Percentiles rank a stretch among this genome's conserved stretches.
These are phyloP conservation scores for Marasmarcha lunaedactyla DNA, from an alignment of 2,888 invertebrate genomes.

Conservation along the genomic window DNA sequence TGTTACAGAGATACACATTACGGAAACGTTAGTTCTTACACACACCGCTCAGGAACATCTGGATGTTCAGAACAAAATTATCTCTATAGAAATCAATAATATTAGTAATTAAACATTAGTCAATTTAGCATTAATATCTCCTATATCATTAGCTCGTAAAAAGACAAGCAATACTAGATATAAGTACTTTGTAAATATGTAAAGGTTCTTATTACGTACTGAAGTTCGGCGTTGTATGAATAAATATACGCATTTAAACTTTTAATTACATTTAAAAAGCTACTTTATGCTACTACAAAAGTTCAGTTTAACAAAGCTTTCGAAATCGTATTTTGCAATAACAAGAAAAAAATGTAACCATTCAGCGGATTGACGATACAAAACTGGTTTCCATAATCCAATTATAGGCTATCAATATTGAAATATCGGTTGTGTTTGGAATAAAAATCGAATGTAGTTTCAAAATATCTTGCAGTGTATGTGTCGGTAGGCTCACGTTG, in stretches of 20 bases:
- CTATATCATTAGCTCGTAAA: constrained; percentile 60
- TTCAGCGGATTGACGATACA: too few species aligned
- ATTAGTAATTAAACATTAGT: constrained; percentile 12
- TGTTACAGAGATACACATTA: constrained; percentile 54
- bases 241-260: too few species aligned
- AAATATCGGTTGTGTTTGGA: constrained; percentile 1
- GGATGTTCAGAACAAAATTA: constrained; percentile 51
- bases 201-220: constrained; percentile 21
- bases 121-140: constrained; percentile 10
- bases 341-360: too few species aligned
- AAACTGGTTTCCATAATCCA: too few species aligned
- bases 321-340: too few species aligned
- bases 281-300: too few species aligned
- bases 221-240: too few species aligned
- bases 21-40: constrained; percentile 50
- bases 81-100: constrained; percentile 50
- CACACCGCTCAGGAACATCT: constrained; percentile 55
- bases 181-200: constrained; percentile 45
- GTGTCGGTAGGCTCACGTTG: constrained; percentile 20
- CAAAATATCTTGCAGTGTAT: constrained; percentile 20
- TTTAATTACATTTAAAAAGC: too few species aligned
- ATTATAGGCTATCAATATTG: neutral
- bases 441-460: constrained; percentile 5
- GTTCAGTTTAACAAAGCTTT: too few species aligned
- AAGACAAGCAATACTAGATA: constrained; percentile 55